These are phyloP conservation scores for Porites cylindrica DNA, from an alignment of 92 coral and sea anemone genomes.

Conservation along the genomic window DNA sequence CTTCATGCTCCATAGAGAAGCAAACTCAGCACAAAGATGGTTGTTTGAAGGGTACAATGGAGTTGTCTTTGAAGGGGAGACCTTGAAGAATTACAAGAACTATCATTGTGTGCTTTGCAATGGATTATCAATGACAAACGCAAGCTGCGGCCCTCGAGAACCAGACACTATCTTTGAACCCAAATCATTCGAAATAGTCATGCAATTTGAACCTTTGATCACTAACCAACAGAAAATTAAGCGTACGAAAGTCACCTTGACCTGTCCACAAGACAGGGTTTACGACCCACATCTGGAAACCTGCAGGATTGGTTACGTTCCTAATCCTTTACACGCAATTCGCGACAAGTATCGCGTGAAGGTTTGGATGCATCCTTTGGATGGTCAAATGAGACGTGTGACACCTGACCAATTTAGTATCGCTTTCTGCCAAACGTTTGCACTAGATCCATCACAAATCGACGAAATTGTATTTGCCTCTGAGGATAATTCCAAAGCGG, in stretches of 20 bases:
- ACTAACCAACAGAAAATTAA: background rate
- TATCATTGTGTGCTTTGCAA: conserved; percentile 72
- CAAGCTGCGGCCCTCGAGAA: conserved; percentile 71
- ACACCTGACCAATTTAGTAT: conserved; percentile 45
- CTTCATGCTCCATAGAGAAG: conserved; percentile 59
- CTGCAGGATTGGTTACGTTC: conserved; percentile 48
- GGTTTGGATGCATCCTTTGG: conserved; percentile 73
- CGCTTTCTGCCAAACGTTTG: conserved; percentile 21
- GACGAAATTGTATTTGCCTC: conserved; percentile 21
- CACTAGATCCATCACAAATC: conserved; percentile 48
- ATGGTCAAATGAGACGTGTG: conserved; percentile 37
- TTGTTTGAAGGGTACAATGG: conserved; percentile 58
- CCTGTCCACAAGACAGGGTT: conserved; percentile 31
- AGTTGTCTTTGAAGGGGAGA: conserved; percentile 25
- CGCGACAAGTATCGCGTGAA: conserved; percentile 78
- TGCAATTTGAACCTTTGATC: conserved; percentile 18
- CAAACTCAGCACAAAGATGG: conserved; percentile 35
- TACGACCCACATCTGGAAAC: conserved; percentile 78
- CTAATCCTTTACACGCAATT: conserved; percentile 64
- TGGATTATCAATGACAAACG: conserved; percentile 11
- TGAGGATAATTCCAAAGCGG: conserved; percentile 41
- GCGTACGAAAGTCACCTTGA: background rate
- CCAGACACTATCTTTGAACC: conserved; percentile 59
- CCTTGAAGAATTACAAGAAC: conserved; percentile 61
- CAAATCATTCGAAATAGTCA: conserved; percentile 78